A percentile compares a stretch with the other conserved stretches of the same genome.
These are phyloP conservation scores for Anaspis maculata DNA, from an alignment of 2,888 invertebrate genomes.

Conservation along the genomic window DNA sequence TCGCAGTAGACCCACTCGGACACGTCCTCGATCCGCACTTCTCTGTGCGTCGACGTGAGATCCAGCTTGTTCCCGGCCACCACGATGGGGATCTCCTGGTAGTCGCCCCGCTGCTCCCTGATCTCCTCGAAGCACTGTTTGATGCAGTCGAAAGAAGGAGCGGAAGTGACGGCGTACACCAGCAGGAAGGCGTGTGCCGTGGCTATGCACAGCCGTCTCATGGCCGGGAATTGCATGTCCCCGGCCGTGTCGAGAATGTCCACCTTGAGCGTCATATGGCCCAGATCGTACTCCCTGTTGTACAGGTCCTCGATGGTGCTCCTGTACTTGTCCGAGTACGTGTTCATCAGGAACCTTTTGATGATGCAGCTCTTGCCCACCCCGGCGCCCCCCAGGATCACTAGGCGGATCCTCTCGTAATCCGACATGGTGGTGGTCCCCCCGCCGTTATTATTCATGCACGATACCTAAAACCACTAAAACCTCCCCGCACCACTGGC, in stretches of 20 bases:
- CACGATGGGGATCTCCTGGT: conserved; percentile 73
- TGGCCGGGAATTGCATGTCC: conserved; percentile 84
- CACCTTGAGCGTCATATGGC: conserved; percentile 62
- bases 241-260: conserved; percentile 78
- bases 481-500: too few species aligned
- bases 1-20: conserved; percentile 75
- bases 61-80: conserved; percentile 83
- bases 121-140: conserved; percentile 76
- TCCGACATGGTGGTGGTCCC: conserved; percentile 56
- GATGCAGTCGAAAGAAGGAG: conserved; percentile 62
- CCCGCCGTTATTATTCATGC: conserved; percentile 35
- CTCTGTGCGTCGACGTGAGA: conserved; percentile 59
- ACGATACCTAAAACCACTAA: too few species aligned
- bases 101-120: conserved; percentile 67
- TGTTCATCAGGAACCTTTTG: conserved; percentile 69
- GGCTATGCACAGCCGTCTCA: conserved; percentile 78
- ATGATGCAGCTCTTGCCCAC: conserved; percentile 83
- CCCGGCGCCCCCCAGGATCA: conserved; percentile 72
- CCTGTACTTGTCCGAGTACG: conserved; percentile 71
- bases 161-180: conserved; percentile 73
- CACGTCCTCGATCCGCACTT: conserved; percentile 69
- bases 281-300: conserved; percentile 73
- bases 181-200: conserved; percentile 83
- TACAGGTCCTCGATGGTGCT: conserved; percentile 85
- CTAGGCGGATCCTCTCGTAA: conserved; percentile 71